Evolutionary conservation across 2,888 invertebrate species (phyloP), one percentile per base, ranked within the genome.

Genomic region (Lagria hirta): DNA sequence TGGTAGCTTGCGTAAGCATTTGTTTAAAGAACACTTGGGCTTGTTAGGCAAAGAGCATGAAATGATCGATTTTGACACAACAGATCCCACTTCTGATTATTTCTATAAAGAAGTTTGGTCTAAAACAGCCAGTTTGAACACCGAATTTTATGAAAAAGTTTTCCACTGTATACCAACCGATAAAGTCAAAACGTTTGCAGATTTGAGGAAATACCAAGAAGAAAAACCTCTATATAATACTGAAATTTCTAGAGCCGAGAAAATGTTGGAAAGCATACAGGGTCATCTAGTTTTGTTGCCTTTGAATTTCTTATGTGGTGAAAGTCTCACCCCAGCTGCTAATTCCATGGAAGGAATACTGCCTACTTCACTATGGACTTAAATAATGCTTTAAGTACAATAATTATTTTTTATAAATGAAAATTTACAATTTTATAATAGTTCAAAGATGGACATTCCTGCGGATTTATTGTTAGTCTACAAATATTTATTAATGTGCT

Each of bases 1-100:
- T 0, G 89, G 91, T 0, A 83, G 86, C 5, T 74, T 98, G 10
- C 75, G 98, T 18, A 86, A 85, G 64, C 82, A 87, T 26, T 74
- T 98, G 30, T 96, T 98, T 72, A 79, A 84, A 46, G 98, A 98
- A 68, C 98, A 98, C 71, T 78, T 98, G 30, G 97, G 96, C 2
- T 70, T 83, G 3, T 65, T 80, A 7, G 75, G 77, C 28, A 70
- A 71, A 14, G 67, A 72, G 22, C 66, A 71, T 35, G 64, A 69
- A 40, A 58, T 56, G 23, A 61, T 61, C 11, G 60, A 70, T 4
- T 62, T 83, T 5, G 82, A 84, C 58, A 72, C 96, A 0, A 80
- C 79, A 24, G 97, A 98, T 73, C 91, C 93, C 0, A 79, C 88
- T 37, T 76, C 77, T 42, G 84, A 88, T 46, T 70, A 81, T 7